Evolutionary conservation across 2,113 vertebrate genomes (phyloP), one percentile per base, ranked within the genome.

Genomic region (Isichthys henryi): DNA sequence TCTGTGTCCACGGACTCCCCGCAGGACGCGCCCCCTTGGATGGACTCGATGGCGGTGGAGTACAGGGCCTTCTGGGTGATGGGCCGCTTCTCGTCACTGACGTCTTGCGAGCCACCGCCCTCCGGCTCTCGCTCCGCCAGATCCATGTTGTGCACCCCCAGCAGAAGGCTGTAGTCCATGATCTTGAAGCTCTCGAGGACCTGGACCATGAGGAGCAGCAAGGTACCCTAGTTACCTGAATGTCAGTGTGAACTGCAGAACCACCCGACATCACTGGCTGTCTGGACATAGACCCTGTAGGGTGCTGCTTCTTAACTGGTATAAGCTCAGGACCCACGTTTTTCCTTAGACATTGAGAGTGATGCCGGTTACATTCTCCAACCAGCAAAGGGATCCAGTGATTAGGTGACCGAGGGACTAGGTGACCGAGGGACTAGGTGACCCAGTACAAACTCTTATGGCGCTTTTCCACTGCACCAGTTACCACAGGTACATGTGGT

Each of bases 101-200:
- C 94, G 89, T 96, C 96, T 93, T 96, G 97, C 0, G 96, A 96
- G 1, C 98, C 98, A 91, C 98, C 97, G 0, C 94, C 95, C 94
- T 97, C 97, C 87, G 95, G 96, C 94, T 99, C 98, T 0, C 97
- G 94, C 91, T 98, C 97, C 0, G 97, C 97, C 94, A 97, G 98
- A 94, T 99, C 98, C 5, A 99, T 97, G 95, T 99, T 99, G 94
- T 99, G 98, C 77, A 99, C 97, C 0, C 98, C 98, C 13, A 99
- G 95, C 92, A 99, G 96, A 88, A 99, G 95, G 92, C 98, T 99
- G 95, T 99, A 99, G 95, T 99, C 98, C 98, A 99, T 99, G 94
- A 99, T 99, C 95, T 99, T 99, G 93, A 99, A 99, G 92, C 98
- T 99, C 93, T 99, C 98, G 92, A 99, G 94, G 77, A 99, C 98